Conservation (phyloP, 2,113 vertebrate species). For the Corvus moneduloides region DNA sequence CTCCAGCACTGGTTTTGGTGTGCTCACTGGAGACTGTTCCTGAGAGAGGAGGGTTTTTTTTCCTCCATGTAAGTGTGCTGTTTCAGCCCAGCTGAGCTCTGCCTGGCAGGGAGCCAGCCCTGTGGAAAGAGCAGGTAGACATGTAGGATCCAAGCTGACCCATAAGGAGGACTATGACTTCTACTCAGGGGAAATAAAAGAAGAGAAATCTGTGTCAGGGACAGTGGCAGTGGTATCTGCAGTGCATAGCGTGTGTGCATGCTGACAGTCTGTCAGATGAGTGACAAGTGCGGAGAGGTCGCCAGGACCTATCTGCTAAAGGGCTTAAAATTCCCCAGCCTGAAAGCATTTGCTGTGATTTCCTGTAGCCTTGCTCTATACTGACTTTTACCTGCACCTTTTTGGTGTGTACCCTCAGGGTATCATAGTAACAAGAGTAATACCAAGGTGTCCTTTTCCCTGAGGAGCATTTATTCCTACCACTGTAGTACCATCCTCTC, state of each 20-base stretch:
- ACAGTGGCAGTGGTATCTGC: not conserved
- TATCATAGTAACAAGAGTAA: not conserved
- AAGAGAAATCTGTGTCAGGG: not conserved
- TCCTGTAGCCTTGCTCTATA: not conserved
- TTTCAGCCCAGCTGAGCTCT: not conserved
- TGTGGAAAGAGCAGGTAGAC: not conserved
- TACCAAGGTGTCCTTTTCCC: not conserved
- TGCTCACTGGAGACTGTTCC: not conserved
- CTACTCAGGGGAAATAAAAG: not conserved
- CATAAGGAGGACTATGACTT: not conserved
- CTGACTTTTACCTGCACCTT: not conserved
- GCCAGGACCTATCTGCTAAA: not conserved
- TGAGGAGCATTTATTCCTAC: not conserved
- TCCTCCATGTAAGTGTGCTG: fast-evolving
- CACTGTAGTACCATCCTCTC: not conserved
- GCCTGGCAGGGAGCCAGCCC: not conserved
- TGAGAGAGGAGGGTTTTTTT: not conserved
- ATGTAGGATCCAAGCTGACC: not conserved
- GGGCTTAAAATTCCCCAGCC: not conserved
- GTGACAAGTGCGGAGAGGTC: not conserved
- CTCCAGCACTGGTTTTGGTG: not conserved
- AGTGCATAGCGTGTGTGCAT: fast-evolving
- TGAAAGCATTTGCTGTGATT: not conserved
- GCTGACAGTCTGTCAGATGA: not conserved
- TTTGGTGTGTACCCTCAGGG: not conserved